A percentile compares a stretch with the other conserved stretches of the same genome.
Conservation (phyloP, 2,888 invertebrate genomes). For the Chorisops tibialis region DNA sequence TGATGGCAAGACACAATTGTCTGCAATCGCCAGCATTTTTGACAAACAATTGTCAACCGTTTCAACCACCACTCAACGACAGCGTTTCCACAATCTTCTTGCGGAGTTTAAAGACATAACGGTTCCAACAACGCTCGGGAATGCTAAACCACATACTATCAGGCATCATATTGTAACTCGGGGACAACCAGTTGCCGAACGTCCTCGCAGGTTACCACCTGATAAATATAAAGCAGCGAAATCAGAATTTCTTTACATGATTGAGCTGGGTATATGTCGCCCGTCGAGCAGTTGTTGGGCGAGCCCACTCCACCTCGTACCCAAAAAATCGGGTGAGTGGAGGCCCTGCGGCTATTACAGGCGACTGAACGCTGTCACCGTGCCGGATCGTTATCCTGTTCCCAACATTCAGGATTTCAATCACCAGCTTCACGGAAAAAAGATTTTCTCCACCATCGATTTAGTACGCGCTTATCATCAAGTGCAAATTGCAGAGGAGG, state of each 20-base stretch:
- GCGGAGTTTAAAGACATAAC: no score
- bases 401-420: not conserved
- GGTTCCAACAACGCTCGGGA: not conserved
- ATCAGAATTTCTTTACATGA: not conserved
- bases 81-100: not conserved
- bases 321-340: not conserved
- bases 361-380: not conserved
- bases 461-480: not conserved
- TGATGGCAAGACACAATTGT: not conserved
- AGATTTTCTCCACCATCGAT: not conserved
- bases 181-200: not conserved
- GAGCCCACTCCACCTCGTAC: not conserved
- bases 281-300: conserved; percentile 42
- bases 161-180: not conserved
- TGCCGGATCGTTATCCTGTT: not conserved
- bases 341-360: not conserved
- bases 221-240: not conserved
- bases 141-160: not conserved
- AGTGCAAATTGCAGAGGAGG: not conserved
- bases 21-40: not conserved
- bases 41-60: not conserved
- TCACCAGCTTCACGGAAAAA: not conserved
- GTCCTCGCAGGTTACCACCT: no score
- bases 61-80: not conserved
- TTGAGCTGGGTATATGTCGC: conserved; percentile 42